These are phyloP conservation scores for Heterotilapia buettikoferi DNA, from an alignment of 2,113 vertebrate genomes.

Conservation along the genomic window DNA sequence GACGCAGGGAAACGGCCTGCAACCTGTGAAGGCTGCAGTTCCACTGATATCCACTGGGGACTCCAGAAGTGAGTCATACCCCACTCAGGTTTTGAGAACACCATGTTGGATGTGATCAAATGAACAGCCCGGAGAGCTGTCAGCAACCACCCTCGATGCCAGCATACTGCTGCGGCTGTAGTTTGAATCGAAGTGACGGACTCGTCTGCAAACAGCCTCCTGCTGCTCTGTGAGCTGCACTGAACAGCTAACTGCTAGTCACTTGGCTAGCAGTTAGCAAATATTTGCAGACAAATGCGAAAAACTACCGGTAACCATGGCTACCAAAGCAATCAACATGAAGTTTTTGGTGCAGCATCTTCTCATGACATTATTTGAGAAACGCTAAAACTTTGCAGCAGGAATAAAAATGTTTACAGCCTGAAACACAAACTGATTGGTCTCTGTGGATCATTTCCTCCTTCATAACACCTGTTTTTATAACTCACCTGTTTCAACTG, in stretches of 20 bases:
- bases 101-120: not conserved
- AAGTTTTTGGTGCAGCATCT: not conserved
- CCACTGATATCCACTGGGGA: not conserved
- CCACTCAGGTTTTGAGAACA: not conserved
- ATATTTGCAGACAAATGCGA: not conserved
- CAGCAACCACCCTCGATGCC: rapidly evolving
- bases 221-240: not conserved
- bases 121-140: rapidly evolving
- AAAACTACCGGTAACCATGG: not conserved
- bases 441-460: rapidly evolving
- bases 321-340: not conserved
- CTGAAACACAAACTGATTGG: not conserved
- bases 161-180: rapidly evolving
- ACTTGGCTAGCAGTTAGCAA: not conserved
- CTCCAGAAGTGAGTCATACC: not conserved
- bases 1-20: not conserved
- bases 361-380: rapidly evolving
- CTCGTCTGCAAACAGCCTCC: not conserved
- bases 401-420: not conserved
- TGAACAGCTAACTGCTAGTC: rapidly evolving
- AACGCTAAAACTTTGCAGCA: rapidly evolving
- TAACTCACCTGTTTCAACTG: not conserved
- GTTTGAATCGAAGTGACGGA: not conserved
- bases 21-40: not conserved
- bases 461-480: rapidly evolving